Evolutionary conservation across 2,113 vertebrate genomes (phyloP).

Genomic region (Pao palembangensis): DNA sequence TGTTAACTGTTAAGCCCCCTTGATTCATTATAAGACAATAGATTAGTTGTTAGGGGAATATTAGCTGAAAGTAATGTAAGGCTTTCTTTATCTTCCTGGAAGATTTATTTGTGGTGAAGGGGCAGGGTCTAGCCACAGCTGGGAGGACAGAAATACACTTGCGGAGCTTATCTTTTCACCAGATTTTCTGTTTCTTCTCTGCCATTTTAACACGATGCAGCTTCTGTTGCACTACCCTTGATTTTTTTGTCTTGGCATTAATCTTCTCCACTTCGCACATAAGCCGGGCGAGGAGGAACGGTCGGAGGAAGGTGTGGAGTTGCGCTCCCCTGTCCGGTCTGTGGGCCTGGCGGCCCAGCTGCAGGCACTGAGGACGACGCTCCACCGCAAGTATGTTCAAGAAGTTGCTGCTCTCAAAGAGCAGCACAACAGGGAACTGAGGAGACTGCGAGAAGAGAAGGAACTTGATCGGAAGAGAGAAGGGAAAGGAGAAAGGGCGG

Average conservation of each 20-base stretch:
- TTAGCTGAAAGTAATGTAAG: conserved; percentile 26
- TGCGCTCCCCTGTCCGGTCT: conserved; percentile 24
- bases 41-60: conserved; percentile 26
- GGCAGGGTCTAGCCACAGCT: not conserved
- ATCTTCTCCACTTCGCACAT: conserved; percentile 23
- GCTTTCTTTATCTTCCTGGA: conserved; percentile 29
- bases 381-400: conserved; percentile 67
- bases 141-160: not conserved
- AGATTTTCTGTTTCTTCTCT: conserved; percentile 3
- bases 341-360: conserved; percentile 63
- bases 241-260: not conserved
- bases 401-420: conserved; percentile 66
- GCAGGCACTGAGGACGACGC: conserved; percentile 63
- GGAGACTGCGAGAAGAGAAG: conserved; percentile 34
- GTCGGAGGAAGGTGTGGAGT: conserved; percentile 41
- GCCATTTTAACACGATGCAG: not conserved
- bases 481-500: conserved; percentile 21
- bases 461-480: conserved; percentile 23
- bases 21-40: conserved; percentile 37
- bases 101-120: conserved; percentile 42
- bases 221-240: not conserved
- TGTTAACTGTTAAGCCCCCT: conserved; percentile 16
- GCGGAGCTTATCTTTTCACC: conserved; percentile 9
- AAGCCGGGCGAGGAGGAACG: conserved; percentile 31
- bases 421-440: conserved; percentile 68